Conservation (phyloP, 2,113 vertebrate genomes). For the Trochalopteron elliotii region DNA sequence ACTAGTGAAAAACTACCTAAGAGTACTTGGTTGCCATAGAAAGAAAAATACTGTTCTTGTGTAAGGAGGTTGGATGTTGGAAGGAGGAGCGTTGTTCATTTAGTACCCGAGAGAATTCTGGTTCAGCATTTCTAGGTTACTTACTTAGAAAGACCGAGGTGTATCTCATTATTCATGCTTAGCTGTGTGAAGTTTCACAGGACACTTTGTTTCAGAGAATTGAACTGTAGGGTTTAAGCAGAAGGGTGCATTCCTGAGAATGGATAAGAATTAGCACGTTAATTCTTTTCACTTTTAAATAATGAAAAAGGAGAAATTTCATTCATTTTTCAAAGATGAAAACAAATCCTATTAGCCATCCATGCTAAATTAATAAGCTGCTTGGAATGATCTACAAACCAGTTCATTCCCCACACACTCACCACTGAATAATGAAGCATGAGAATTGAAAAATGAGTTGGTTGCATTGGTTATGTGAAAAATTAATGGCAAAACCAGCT, state of each 20-base stretch:
- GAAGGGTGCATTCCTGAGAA: not conserved
- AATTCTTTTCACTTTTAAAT: constrained; percentile 36
- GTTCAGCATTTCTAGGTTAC: not conserved
- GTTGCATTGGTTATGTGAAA: constrained; percentile 35
- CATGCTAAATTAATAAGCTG: constrained; percentile 63
- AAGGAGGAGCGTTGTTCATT: not conserved
- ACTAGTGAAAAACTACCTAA: not conserved
- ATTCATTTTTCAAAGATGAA: constrained; percentile 65
- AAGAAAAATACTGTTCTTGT: not conserved
- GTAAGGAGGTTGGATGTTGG: not conserved
- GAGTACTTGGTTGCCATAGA: not conserved
- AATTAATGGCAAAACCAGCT: not conserved
- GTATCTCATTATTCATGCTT: not conserved
- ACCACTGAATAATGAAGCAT: constrained; percentile 58
- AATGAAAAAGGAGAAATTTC: constrained; percentile 38
- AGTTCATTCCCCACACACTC: constrained; percentile 22
- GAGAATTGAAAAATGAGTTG: constrained; percentile 60
- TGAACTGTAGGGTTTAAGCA: not conserved
- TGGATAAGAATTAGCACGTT: not conserved
- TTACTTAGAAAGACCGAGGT: not conserved
- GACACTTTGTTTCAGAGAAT: not conserved
- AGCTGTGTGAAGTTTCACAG: not conserved
- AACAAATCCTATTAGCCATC: constrained; percentile 67
- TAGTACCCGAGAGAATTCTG: not conserved
- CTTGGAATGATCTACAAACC: constrained; percentile 54